Percentiles rank a stretch among this genome's conserved stretches.
Evolutionary conservation across 2,888 invertebrate species (phyloP).

Genomic region (Agonopterix arenella): DNA sequence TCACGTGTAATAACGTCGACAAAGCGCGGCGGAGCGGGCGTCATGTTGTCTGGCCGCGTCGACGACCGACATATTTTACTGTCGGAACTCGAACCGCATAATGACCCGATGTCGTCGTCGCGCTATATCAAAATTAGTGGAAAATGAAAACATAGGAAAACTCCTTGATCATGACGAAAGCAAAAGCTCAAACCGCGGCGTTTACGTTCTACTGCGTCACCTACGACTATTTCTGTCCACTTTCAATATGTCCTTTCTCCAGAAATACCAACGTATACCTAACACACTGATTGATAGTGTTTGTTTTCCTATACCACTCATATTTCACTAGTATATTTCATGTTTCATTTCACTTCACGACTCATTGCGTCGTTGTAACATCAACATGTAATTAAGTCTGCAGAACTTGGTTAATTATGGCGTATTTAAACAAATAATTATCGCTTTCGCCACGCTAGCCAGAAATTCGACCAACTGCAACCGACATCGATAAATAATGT

Average conservation of each 20-base stretch:
- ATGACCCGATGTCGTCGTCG: neutral
- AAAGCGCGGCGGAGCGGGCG: constrained; percentile 1
- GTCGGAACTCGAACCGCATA: neutral
- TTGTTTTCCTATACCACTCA: constrained; percentile 11
- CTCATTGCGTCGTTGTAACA: neutral
- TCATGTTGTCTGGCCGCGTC: constrained; percentile 11
- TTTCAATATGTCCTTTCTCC: constrained; percentile 46
- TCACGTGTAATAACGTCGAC: neutral
- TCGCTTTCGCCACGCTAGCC: no score
- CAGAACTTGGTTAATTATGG: neutral
- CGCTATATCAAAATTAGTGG: neutral
- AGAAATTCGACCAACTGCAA: no score
- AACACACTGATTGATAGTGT: constrained; percentile 16
- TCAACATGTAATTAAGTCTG: constrained; percentile 7
- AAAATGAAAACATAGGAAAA: constrained; percentile 10
- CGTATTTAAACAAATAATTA: no score
- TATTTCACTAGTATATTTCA: constrained; percentile 7
- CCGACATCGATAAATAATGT: no score
- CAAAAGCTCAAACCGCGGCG: constrained; percentile 8
- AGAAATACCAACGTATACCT: constrained; percentile 35
- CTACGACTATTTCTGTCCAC: constrained; percentile 57
- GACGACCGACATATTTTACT: constrained; percentile 4
- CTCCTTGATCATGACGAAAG: constrained; percentile 3
- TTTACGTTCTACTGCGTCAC: constrained; percentile 38
- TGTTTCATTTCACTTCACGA: constrained; percentile 8